These are phyloP conservation scores for Diplogasteroides magnus DNA, from an alignment of 1,140 invertebrate species.

Conservation along the genomic window DNA sequence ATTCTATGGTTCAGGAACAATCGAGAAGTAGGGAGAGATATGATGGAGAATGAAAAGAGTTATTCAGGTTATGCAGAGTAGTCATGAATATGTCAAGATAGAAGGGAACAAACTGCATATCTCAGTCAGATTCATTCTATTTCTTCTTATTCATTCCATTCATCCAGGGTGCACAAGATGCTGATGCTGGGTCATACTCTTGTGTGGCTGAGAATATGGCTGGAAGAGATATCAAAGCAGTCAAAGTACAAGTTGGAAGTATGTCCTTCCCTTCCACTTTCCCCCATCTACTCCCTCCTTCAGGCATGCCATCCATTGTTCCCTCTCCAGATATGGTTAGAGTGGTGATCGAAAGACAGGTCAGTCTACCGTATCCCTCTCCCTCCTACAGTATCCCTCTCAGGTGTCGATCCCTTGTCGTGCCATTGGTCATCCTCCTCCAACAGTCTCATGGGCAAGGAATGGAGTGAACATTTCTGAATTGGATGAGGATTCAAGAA, in stretches of 20 bases:
- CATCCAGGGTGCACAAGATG: conserved; percentile 43
- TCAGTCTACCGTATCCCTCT: not conserved
- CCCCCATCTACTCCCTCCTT: no score
- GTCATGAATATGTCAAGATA: conserved; percentile 24
- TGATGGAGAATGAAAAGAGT: conserved; percentile 29
- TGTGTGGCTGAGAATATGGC: conserved; percentile 60
- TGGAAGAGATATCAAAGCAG: conserved; percentile 52
- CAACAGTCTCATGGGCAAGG: conserved; percentile 51
- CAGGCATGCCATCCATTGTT: conserved; percentile 56
- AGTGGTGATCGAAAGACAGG: conserved; percentile 58
- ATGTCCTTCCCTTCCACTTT: no score
- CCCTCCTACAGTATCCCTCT: no score
- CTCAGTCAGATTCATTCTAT: not conserved
- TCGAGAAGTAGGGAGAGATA: conserved; percentile 15
- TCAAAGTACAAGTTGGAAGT: conserved; percentile 59
- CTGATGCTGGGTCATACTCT: conserved; percentile 56
- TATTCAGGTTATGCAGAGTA: not conserved
- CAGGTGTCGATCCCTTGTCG: conserved; percentile 45
- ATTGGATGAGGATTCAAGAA: conserved; percentile 20
- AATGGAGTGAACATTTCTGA: conserved; percentile 44
- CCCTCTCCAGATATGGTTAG: conserved; percentile 52
- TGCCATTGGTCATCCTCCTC: conserved; percentile 53
- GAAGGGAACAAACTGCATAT: conserved; percentile 19
- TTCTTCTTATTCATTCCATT: not conserved
- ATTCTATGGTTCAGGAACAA: conserved; percentile 59